These are phyloP conservation scores for Prionace glauca DNA, from an alignment of 2,797 vertebrate genomes.

Conservation along the genomic window DNA sequence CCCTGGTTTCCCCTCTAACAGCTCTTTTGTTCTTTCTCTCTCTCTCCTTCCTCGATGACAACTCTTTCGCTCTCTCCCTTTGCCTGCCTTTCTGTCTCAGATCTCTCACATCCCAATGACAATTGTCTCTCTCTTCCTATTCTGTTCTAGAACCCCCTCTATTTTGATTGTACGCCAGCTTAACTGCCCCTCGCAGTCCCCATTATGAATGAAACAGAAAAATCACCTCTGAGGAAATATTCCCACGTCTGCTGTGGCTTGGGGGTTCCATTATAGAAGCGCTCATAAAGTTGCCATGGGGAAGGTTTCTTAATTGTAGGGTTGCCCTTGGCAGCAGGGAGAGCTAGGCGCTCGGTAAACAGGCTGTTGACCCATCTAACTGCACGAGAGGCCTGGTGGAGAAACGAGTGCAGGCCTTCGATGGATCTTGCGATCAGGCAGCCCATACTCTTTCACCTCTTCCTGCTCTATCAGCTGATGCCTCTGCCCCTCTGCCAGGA, in stretches of 20 bases:
- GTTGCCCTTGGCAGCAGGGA: not conserved
- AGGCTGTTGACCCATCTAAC: not conserved
- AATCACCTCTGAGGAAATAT: not conserved
- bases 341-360: not conserved
- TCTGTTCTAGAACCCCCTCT: constrained; percentile 25
- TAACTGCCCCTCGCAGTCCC: not conserved
- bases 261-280: not conserved
- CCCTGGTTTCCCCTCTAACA: not conserved
- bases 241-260: not conserved
- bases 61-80: not conserved
- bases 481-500: not conserved
- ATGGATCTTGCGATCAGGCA: not conserved
- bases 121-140: not conserved
- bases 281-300: no score
- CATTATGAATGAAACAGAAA: not conserved
- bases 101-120: not conserved
- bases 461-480: not conserved
- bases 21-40: not conserved
- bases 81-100: not conserved
- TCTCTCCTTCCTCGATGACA: not conserved
- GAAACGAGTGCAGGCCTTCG: not conserved
- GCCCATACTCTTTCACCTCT: not conserved
- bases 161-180: not conserved
- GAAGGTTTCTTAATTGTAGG: not conserved
- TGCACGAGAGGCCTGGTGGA: not conserved